Conservation (phyloP, 1,140 invertebrate species). For the Calliphora vicina region DNA sequence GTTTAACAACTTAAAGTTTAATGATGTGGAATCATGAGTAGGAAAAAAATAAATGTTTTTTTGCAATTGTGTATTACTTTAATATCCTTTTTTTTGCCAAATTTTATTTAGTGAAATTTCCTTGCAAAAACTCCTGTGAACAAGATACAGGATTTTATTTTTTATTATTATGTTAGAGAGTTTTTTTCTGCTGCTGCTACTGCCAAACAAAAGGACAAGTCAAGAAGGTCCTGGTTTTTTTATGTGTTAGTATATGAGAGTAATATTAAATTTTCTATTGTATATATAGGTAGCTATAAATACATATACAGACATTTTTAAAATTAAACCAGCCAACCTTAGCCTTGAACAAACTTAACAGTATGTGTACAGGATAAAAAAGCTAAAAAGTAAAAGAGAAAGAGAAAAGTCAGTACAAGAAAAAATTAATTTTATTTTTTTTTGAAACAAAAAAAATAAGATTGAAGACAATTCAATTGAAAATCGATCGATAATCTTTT, state of each 20-base stretch:
- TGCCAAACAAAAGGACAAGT: background rate
- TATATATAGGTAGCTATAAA: background rate
- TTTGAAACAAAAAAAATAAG: constrained; percentile 54
- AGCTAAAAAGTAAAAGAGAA: too few relatives aligned
- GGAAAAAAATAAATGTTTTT: background rate
- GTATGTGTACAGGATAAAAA: constrained; percentile 2
- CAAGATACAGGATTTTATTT: background rate
- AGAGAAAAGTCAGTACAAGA: constrained; percentile 17
- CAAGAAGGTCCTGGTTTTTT: constrained; percentile 14
- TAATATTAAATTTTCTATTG: background rate
- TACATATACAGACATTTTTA: background rate
- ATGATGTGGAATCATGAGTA: background rate
- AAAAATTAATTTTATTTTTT: constrained; percentile 47
- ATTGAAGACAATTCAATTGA: constrained; percentile 64
- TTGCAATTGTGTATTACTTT: background rate
- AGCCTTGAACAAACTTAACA: background rate
- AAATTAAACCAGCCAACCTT: background rate
- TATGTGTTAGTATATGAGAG: too few relatives aligned
- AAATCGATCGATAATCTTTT: constrained; percentile 49
- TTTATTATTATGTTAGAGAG: background rate
- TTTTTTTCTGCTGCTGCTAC: too few relatives aligned
- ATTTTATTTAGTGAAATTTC: background rate
- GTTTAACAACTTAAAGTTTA: background rate
- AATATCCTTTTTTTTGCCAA: background rate
- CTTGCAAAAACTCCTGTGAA: background rate